These are phyloP conservation scores for Sebastes nivosus DNA, from an alignment of 2,797 vertebrate species.

Conservation along the genomic window DNA sequence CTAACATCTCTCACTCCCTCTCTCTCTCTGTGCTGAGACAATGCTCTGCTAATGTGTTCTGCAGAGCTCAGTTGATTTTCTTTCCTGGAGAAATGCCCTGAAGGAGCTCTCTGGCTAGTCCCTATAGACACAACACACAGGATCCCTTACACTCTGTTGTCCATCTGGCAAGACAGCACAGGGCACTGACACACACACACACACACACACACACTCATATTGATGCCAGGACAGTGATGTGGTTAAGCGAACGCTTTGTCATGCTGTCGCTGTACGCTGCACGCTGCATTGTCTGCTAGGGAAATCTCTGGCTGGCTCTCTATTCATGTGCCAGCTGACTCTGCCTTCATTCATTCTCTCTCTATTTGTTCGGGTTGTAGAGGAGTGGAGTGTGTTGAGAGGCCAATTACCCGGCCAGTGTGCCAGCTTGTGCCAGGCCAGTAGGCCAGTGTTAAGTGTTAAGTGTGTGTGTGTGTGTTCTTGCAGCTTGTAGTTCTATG, in stretches of 20 bases:
- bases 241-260: conserved; percentile 16
- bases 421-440: conserved; percentile 40
- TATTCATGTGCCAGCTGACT: conserved; percentile 26
- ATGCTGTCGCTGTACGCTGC: not conserved
- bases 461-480: not conserved
- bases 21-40: conserved; percentile 44
- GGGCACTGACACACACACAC: not conserved
- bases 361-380: conserved; percentile 3
- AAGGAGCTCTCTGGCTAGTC: conserved; percentile 12
- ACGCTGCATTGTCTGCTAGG: conserved; percentile 18
- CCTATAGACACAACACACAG: conserved; percentile 5
- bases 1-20: not conserved
- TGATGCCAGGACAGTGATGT: not conserved
- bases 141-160: conserved; percentile 16
- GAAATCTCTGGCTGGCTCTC: conserved; percentile 9
- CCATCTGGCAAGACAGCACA: conserved; percentile 20
- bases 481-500: too few species aligned
- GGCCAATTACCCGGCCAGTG: conserved; percentile 13
- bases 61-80: conserved; percentile 49
- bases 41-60: conserved; percentile 65
- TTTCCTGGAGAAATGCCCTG: conserved; percentile 15
- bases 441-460: not conserved
- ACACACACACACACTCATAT: not conserved
- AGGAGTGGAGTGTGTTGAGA: conserved; percentile 13
- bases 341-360: conserved; percentile 5